Conservation (phyloP, 2,113 vertebrate species). For the Willisornis vidua region DNA sequence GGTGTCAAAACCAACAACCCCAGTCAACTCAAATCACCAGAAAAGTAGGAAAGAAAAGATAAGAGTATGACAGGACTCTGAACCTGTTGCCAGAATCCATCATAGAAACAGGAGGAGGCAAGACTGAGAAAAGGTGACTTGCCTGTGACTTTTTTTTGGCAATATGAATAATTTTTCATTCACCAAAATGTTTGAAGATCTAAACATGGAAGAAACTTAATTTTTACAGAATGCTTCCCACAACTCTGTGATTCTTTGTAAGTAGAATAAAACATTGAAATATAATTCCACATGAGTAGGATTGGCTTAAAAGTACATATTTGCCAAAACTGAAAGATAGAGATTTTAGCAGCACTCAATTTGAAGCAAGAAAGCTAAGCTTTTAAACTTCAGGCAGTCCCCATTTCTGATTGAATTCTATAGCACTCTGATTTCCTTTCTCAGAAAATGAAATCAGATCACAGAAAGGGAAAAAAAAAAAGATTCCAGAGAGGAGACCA, state of each 20-base stretch:
- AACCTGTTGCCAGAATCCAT: background rate
- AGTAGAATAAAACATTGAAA: background rate
- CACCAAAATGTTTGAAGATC: background rate
- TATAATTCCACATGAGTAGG: background rate
- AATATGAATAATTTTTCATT: background rate
- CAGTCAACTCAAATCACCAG: background rate
- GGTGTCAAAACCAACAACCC: too few species aligned
- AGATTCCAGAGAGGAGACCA: conserved; percentile 59
- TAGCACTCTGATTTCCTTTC: conserved; percentile 64
- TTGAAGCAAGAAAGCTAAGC: conserved; percentile 34
- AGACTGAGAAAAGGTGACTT: background rate
- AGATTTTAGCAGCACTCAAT: conserved; percentile 31
- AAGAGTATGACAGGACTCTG: background rate
- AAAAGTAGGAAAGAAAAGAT: background rate
- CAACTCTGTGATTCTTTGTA: background rate
- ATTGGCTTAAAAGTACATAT: background rate
- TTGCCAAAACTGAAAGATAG: background rate
- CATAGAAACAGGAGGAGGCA: background rate
- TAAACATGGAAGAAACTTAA: background rate
- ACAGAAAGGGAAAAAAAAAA: conserved; percentile 60
- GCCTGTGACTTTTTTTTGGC: background rate
- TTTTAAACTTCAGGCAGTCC: conserved; percentile 45
- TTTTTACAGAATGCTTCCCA: background rate
- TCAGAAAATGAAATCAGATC: conserved; percentile 76
- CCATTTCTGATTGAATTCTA: conserved; percentile 70